These are phyloP conservation scores for Tricholauxania praeusta DNA, from an alignment of 2,888 invertebrate genomes.

Conservation along the genomic window DNA sequence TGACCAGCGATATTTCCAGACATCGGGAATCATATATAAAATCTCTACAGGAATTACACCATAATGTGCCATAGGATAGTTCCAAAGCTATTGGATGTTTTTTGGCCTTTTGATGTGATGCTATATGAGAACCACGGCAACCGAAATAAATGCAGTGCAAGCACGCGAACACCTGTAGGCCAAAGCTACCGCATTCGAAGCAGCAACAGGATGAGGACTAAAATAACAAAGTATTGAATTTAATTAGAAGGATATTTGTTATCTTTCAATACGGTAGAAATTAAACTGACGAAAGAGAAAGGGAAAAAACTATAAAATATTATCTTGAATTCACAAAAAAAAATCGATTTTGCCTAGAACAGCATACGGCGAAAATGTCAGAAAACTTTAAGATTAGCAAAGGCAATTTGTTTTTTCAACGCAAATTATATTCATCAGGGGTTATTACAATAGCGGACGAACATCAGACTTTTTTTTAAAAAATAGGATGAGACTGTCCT, in stretches of 20 bases:
- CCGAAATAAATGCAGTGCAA: conserved; percentile 94
- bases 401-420: too few relatives aligned
- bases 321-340: too few relatives aligned
- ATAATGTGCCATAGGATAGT: conserved; percentile 87
- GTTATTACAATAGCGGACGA: too few relatives aligned
- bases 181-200: conserved; percentile 82
- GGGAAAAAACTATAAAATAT: too few relatives aligned
- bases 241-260: neutral
- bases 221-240: conserved; percentile 50
- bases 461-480: too few relatives aligned
- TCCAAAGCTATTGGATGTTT: conserved; percentile 90
- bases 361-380: too few relatives aligned
- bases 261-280: too few relatives aligned
- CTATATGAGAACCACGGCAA: conserved; percentile 88
- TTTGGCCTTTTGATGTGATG: conserved; percentile 84
- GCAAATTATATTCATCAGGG: too few relatives aligned
- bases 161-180: conserved; percentile 86
- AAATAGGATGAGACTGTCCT: too few relatives aligned
- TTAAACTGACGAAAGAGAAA: too few relatives aligned
- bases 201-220: conserved; percentile 86
- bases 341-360: too few relatives aligned
- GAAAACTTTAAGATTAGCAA: too few relatives aligned
- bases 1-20: conserved; percentile 71
- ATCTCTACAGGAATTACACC: conserved; percentile 91
- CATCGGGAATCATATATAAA: conserved; percentile 89